Conservation (phyloP, 2,888 invertebrate genomes). For the Morpho helenor region DNA sequence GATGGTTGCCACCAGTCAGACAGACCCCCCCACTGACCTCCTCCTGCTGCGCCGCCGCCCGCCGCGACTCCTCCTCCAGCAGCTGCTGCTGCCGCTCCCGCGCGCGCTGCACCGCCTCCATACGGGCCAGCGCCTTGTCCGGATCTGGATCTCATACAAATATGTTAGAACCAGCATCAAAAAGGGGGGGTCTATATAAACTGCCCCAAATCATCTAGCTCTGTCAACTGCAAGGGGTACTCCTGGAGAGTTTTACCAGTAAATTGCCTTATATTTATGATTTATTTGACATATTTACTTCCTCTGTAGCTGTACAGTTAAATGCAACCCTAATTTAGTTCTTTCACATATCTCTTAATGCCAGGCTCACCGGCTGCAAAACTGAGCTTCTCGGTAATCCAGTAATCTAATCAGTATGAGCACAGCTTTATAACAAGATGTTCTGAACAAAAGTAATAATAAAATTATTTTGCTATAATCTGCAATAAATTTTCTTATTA, state of each 20-base stretch:
- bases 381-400: too few relatives aligned
- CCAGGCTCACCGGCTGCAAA: too few relatives aligned
- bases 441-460: background rate
- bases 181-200: background rate
- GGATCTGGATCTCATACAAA: constrained; percentile 42
- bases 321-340: too few relatives aligned
- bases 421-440: background rate
- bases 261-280: too few relatives aligned
- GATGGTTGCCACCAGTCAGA: too few relatives aligned
- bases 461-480: too few relatives aligned
- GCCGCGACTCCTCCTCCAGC: constrained; percentile 44
- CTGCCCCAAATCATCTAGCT: too few relatives aligned
- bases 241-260: background rate
- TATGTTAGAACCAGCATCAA: background rate
- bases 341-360: too few relatives aligned
- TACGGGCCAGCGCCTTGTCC: constrained; percentile 46
- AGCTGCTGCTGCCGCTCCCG: constrained; percentile 50
- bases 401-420: background rate
- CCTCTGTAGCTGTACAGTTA: too few relatives aligned
- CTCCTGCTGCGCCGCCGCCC: constrained; percentile 44
- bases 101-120: constrained; percentile 59
- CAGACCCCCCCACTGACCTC: constrained; percentile 40
- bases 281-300: too few relatives aligned
- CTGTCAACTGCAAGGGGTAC: background rate
- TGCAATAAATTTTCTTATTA: too few relatives aligned